These are phyloP conservation scores for Drosophila tsacasi DNA, from an alignment of 1,140 invertebrate genomes.

Conservation along the genomic window DNA sequence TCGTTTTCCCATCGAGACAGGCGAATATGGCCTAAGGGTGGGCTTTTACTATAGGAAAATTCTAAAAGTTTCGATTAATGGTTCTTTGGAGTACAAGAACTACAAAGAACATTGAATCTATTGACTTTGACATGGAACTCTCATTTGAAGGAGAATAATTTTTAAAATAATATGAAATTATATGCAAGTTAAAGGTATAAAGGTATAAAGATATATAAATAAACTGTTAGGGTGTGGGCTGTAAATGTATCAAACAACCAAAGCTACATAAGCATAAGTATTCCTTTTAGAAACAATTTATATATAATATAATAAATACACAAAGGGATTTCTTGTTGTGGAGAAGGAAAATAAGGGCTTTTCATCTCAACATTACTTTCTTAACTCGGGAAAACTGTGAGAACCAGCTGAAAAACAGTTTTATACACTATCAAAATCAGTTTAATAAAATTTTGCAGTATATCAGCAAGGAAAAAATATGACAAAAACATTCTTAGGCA, in stretches of 20 bases:
- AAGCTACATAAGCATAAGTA: not conserved
- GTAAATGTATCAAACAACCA: not conserved
- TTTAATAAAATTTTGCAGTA: no score
- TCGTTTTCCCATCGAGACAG: not conserved
- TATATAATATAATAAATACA: not conserved
- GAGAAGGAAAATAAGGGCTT: not conserved
- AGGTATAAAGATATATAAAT: not conserved
- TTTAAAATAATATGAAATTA: not conserved
- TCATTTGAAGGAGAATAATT: not conserved
- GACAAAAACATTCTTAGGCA: not conserved
- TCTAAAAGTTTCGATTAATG: not conserved
- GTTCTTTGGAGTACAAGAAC: slow-evolving; percentile 3
- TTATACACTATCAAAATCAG: no score
- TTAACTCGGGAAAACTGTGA: no score
- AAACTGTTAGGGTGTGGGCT: not conserved
- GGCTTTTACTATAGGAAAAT: not conserved
- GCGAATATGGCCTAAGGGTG: not conserved
- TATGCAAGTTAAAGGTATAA: not conserved
- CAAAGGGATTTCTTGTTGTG: not conserved
- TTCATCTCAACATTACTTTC: not conserved
- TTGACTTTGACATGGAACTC: no score
- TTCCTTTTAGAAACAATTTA: no score
- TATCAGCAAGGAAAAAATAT: no score
- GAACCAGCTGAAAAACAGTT: no score
- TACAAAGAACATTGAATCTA: slow-evolving; percentile 3